Conservation (phyloP, 2,113 vertebrate species). For the Pycnonotus jocosus region DNA sequence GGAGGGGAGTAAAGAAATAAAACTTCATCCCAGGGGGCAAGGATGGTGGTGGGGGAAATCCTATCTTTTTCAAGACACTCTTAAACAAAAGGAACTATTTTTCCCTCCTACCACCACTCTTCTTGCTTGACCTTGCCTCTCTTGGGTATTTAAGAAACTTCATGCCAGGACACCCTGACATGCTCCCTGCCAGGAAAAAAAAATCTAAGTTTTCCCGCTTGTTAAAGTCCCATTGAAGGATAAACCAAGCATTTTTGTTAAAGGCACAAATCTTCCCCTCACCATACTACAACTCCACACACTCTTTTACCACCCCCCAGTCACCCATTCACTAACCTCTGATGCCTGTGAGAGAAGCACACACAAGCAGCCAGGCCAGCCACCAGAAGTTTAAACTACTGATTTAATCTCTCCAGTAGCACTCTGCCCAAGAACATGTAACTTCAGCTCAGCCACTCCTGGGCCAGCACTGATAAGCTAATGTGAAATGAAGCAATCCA, state of each 20-base stretch:
- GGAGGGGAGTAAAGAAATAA: background rate
- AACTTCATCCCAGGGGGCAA: background rate
- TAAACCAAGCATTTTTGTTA: background rate
- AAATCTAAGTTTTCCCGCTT: background rate
- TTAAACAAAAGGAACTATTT: background rate
- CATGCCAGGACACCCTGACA: background rate
- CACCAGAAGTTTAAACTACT: background rate
- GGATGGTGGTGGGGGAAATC: fast-evolving
- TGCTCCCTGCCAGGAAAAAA: background rate
- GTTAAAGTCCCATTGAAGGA: background rate
- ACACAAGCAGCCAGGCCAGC: background rate
- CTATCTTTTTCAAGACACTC: background rate
- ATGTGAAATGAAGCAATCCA: background rate
- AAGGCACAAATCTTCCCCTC: background rate
- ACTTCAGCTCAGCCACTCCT: background rate
- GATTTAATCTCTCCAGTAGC: background rate
- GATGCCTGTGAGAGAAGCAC: background rate
- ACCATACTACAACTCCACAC: background rate
- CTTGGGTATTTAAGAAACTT: background rate
- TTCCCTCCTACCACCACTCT: background rate
- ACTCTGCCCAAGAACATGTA: background rate
- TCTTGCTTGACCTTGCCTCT: background rate
- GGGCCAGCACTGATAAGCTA: background rate
- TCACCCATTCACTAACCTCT: too few relatives aligned
- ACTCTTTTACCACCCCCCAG: fast-evolving